A percentile compares a stretch with the other conserved stretches of the same genome.
phyloP scores from a whole-genome alignment of 2,113 vertebrate genomes.

The Otocyon megalotis region DNA sequence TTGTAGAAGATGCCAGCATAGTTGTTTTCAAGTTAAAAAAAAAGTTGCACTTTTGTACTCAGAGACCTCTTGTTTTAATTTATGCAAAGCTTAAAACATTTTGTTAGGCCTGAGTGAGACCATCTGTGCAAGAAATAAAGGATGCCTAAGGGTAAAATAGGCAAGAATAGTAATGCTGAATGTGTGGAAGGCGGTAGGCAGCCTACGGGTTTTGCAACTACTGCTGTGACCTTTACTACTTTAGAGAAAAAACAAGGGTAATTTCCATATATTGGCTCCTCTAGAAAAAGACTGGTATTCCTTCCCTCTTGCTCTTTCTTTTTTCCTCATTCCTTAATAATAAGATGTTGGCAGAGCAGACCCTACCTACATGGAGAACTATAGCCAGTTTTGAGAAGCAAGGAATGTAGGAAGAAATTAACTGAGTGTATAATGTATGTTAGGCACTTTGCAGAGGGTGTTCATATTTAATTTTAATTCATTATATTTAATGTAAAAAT shows the following conservation, averaged over 20 bases:
- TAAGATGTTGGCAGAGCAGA: conserved; percentile 44
- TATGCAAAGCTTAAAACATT: conserved; percentile 90
- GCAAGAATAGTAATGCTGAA: conserved; percentile 86
- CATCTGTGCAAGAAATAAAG: conserved; percentile 90
- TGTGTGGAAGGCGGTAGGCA: conserved; percentile 81
- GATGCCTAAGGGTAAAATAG: conserved; percentile 89
- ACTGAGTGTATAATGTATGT: not conserved
- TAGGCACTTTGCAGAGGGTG: not conserved
- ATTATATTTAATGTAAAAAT: not conserved
- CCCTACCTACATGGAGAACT: not conserved
- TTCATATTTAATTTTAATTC: not conserved
- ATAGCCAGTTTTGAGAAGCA: not conserved
- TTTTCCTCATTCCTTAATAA: conserved; percentile 43
- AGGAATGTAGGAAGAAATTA: not conserved
- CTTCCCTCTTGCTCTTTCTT: conserved; percentile 49
- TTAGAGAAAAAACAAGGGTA: conserved; percentile 82
- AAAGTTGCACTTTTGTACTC: conserved; percentile 85
- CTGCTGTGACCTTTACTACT: conserved; percentile 87
- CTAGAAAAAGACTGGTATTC: conserved; percentile 75
- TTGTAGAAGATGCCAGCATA: conserved; percentile 64
- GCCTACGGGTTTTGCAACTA: conserved; percentile 83
- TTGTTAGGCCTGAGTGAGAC: conserved; percentile 91
- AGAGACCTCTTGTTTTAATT: conserved; percentile 88
- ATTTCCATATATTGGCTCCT: conserved; percentile 82
- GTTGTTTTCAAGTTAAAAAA: conserved; percentile 70